phyloP scores from a whole-genome alignment of 2,113 vertebrate species.

The Erpornis zantholeuca region DNA sequence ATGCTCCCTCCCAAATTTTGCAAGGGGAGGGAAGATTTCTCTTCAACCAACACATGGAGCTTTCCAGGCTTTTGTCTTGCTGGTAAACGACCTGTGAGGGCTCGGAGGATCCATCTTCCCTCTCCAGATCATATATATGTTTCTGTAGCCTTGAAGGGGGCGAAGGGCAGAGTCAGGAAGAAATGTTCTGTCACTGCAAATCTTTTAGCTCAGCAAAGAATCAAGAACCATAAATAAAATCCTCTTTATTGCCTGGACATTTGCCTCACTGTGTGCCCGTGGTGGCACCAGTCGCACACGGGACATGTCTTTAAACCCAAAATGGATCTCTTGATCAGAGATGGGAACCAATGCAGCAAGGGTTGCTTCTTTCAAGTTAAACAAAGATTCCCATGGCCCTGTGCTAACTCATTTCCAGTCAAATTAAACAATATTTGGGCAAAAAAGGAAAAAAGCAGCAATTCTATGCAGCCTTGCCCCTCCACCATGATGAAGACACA shows the following conservation, averaged over 20 bases:
- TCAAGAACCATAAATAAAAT: neutral
- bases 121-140: neutral
- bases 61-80: slow-evolving; percentile 41
- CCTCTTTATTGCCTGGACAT: neutral
- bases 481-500: neutral
- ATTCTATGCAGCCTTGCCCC: neutral
- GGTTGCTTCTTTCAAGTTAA: neutral
- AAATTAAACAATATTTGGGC: neutral
- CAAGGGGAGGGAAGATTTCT: slow-evolving; percentile 56
- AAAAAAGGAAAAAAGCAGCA: neutral
- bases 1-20: slow-evolving; percentile 62
- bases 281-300: rapidly evolving
- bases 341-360: neutral
- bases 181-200: slow-evolving; percentile 10
- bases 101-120: neutral
- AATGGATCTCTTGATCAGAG: neutral
- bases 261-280: neutral
- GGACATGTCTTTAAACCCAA: neutral
- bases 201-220: slow-evolving; percentile 43
- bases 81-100: neutral
- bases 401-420: neutral
- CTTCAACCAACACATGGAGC: slow-evolving; percentile 38
- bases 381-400: neutral
- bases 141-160: slow-evolving; percentile 1
- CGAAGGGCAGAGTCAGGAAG: neutral